Base-by-base conservation (phyloP, 2,113 vertebrate genomes). In the Xiphophorus couchianus region DNA sequence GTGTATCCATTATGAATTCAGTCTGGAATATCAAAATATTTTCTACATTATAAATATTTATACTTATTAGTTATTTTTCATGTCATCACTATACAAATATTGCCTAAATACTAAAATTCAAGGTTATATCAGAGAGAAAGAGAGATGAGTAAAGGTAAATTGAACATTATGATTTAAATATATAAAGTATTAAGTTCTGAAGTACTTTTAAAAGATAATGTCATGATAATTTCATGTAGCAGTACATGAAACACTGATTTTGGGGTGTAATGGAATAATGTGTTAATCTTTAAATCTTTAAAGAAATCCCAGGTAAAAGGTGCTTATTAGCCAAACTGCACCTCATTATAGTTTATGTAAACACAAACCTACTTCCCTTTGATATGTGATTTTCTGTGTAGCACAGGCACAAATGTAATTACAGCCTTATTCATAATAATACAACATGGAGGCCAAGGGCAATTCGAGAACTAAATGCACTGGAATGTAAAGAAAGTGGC, bases 381-480 rank as follows among this genome's bases (percentile, higher is more conserved):
- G 22, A n/a, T n/a, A 58, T 58, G 25, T 54, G 51, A 25, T 54
- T n/a, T 58, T 27, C 1, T 25, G 48, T 48, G 28, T 35, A 79
- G 58, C 30, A 58, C 35, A 72, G 14, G 67, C 64, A 74, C 60
- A 44, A 15, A 33, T 25, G 61, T 33, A 69, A 25, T 66, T 61
- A 71, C 29, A 66, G 51, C 62, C 75, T 73, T 62, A 69, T 67
- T 58, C 44, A 80, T 35, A 72, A 62, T 69, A 74, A 83, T 72
- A 42, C 4, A 15, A 33, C 68, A 69, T 8, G 54, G 25, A 72
- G 37, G 69, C 83, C 48, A 39, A 58, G 9, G 75, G 88, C 85
- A 67, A 33, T 64, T 73, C 73, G 74, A 35, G 66, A 85, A 83
- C 84, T 81, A 64, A 86, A 84, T 51, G 37, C 28, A 27, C 66